Base-by-base conservation (phyloP, 2,888 invertebrate genomes). In the Anorthoa munda region DNA sequence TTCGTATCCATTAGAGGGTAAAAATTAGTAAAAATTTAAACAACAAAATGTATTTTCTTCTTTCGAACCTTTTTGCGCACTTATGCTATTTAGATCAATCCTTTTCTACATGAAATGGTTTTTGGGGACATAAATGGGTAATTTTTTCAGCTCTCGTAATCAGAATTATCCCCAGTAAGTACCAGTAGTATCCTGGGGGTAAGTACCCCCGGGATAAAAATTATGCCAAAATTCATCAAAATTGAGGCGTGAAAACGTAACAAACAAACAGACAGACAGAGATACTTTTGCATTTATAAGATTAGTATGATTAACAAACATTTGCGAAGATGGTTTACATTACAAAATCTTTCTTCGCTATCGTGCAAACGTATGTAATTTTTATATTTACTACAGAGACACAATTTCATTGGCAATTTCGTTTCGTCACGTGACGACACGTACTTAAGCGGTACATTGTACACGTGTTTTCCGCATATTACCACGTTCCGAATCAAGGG, bases 1-100 rank as follows among this genome's bases (percentile, higher is more conserved):
- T 80, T 78, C 58, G 66, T 67, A 78, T 72, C 72, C 73, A 83
- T 80, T 78, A 78, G 59, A 72, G 68, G 69, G 68, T 51, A 69
- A 61, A 64, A 50, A 15, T 55, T 21, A 66, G 50, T 66, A 61
- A 58, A 72, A 66, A 72, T 61, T 63, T 69, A 66, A 77, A 65
- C 60, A 72, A 64, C 66, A 31, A 17, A 71, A 64, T 59, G 39
- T 66, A 39, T 78, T 77, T 77, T 82, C 23, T 23, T 45, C n/a
- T 21, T 39, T 31, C 39, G 17, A 63, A 64, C 73, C 59, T 56
- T 79, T 79, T 80, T 65, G 60, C 15, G 63, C 48, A 48, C 74
- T 56, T 59, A 64, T 53, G 48, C n/a, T 63, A 61, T 66, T 51
- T 61, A 48, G 60, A 66, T 81, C 51, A 66, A 75, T 45, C 65